Base-by-base conservation (phyloP, 2,888 invertebrate species). In the Euplagia quadripunctaria region DNA sequence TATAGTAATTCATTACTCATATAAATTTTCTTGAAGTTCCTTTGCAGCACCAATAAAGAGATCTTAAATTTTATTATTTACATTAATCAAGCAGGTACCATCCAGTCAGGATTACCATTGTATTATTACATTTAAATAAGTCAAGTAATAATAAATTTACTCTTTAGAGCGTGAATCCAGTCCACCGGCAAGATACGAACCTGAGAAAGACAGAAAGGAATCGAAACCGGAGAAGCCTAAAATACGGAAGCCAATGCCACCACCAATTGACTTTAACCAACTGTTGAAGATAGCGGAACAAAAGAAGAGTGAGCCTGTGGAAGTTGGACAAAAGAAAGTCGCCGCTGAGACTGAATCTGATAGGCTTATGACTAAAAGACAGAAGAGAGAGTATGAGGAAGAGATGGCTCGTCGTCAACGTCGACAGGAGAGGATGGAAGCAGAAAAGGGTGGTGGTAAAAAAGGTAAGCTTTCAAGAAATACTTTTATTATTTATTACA, bases 241-340 rank as follows among this genome's bases (percentile, higher is more conserved):
- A 89, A 89, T 94, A 41, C 97, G 97, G 8, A 97, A 96, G 79
- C 96, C 96, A 0, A 94, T 96, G 6, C 98, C 98, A 4, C 98
- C 98, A 0, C 97, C 97, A 0, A 96, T 98, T 90, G 98, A 98
- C 90, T 99, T 98, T 88, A 96, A 97, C 84, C 97, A 98, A 74
- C 90, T 99, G 42, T 90, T 99, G 5, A 98, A 98, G 92, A 93
- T 98, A 11, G 98, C 98, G 0, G 98, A 97, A 83, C 97, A 98
- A 87, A 98, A 98, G 88, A 98, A 98, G 81, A 96, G 97, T 89
- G 98, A 98, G 88, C 98, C 98, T 0, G 90, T 98, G 3, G 96
- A 97, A 49, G 86, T 89, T 11, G 89, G 78, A 9, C 83, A 89
- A 11, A 93, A 93, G 79, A 91, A 94, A 72, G 82, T 75, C 12